Base-by-base conservation (phyloP, 2,888 invertebrate species). In the Callyntrura sp. region DNA sequence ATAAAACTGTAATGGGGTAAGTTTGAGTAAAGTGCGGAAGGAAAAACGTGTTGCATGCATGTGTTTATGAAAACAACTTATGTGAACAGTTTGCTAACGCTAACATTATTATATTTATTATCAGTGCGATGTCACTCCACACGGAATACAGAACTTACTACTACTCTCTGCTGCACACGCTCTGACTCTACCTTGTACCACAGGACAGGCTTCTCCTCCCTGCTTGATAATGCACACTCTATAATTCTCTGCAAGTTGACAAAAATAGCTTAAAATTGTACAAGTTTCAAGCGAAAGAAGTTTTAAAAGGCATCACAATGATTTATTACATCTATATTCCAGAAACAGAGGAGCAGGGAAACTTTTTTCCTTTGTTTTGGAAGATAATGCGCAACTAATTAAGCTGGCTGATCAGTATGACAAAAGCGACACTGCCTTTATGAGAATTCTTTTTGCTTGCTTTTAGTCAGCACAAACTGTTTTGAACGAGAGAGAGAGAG, bases 331-430 rank as follows among this genome's bases (percentile, higher is more conserved):
- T 57, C 35, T 60, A 55, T 76, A 51, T 76, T 73, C 25, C 43
- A 23, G 45, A 43, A 85, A 68, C 35, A 70, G 28, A 83, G 51
- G 25, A 55, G 70, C 35, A 85, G 43, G 84, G 0, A 82, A 85
- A 73, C 55, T 57, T 85, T 73, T 60, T 45, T 73, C 3, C 6
- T 57, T 70, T 55, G n/a, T 48, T 25, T 5, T 20, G 0, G 45
- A 35, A 85, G 78, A 85, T 85, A 85, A 85, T 78, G 78, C 78
- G 35, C 62, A 48, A 73, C 62, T 85, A 85, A 85, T 85, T 85
- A 85, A 78, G 55, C 45, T 35, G n/a, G 73, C 73, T 85, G 73
- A 85, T 85, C 85, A 70, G 57, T 57, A 73, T 55, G 73, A 85
- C 76, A 76, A 51, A 51, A n/a, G 76, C 14, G 45, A 51, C 48